Conservation (phyloP, 2,888 invertebrate genomes). For the Rhorus exstirpatorius region DNA sequence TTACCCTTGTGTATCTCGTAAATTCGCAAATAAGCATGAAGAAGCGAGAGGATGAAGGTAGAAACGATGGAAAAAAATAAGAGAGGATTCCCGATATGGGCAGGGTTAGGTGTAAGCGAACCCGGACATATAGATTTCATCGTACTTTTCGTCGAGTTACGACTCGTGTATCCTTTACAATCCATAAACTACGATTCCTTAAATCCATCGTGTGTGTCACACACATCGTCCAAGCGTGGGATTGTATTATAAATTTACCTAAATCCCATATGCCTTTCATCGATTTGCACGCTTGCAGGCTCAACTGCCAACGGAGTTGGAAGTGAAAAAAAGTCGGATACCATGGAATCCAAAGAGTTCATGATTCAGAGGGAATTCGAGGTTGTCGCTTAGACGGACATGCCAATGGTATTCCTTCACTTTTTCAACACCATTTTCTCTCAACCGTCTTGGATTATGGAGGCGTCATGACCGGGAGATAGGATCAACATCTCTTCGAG, state of each 20-base stretch:
- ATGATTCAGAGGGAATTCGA: conserved; percentile 26
- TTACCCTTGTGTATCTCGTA: conserved; percentile 44
- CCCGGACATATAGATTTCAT: conserved; percentile 54
- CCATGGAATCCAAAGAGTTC: not conserved
- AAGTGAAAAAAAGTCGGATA: not conserved
- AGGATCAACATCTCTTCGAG: conserved; percentile 30
- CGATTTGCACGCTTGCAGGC: not conserved
- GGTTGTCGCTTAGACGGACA: not conserved
- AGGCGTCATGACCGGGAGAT: conserved; percentile 38
- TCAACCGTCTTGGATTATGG: conserved; percentile 2
- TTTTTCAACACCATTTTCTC: conserved; percentile 4
- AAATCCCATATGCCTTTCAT: conserved; percentile 1
- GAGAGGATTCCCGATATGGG: conserved; percentile 21
- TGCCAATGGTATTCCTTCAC: conserved; percentile 16
- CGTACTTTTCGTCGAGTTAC: conserved; percentile 36
- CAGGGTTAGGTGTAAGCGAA: conserved; percentile 51
- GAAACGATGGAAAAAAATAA: not conserved
- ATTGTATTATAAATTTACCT: conserved; percentile 13
- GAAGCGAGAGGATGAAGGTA: conserved; percentile 3
- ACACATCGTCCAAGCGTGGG: not conserved
- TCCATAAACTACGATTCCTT: conserved; percentile 37
- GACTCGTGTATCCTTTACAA: conserved; percentile 10
- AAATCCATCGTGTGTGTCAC: conserved; percentile 8
- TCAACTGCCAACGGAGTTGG: not conserved
- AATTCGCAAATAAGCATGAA: conserved; percentile 40